These are phyloP conservation scores for Callionymus lyra DNA, from an alignment of 2,113 vertebrate species.

Conservation along the genomic window DNA sequence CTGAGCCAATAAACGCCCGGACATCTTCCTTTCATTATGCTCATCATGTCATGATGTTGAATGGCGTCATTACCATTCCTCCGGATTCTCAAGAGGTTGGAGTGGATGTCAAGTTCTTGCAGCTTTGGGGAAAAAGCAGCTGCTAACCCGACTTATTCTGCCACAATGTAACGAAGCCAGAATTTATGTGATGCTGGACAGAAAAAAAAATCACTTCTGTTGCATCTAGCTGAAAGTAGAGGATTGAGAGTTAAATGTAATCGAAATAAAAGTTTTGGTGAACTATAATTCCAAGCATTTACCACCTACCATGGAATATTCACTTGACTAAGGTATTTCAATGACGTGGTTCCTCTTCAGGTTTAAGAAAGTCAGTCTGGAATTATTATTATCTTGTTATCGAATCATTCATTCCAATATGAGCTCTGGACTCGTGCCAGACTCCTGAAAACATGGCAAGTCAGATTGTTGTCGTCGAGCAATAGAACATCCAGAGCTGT, in stretches of 20 bases:
- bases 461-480: slow-evolving; percentile 74
- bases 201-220: too few species aligned
- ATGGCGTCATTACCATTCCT: slow-evolving; percentile 61
- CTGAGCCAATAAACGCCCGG: too few species aligned
- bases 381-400: neutral
- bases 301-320: slow-evolving; percentile 12
- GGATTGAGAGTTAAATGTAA: too few species aligned
- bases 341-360: slow-evolving; percentile 72
- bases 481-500: slow-evolving; percentile 69
- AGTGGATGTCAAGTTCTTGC: slow-evolving; percentile 68
- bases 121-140: slow-evolving; percentile 72
- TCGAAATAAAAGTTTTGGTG: too few species aligned
- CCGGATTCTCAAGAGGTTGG: slow-evolving; percentile 71
- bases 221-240: too few species aligned
- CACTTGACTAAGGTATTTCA: slow-evolving; percentile 66
- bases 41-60: too few species aligned
- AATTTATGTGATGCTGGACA: neutral
- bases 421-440: slow-evolving; percentile 71
- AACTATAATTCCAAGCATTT: slow-evolving; percentile 3
- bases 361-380: slow-evolving; percentile 74
- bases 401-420: slow-evolving; percentile 1
- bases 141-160: slow-evolving; percentile 72
- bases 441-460: slow-evolving; percentile 66
- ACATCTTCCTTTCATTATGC: too few species aligned
- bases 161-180: slow-evolving; percentile 58